Conservation (phyloP, 2,797 vertebrate genomes). For the Nyctalus aviator region DNA sequence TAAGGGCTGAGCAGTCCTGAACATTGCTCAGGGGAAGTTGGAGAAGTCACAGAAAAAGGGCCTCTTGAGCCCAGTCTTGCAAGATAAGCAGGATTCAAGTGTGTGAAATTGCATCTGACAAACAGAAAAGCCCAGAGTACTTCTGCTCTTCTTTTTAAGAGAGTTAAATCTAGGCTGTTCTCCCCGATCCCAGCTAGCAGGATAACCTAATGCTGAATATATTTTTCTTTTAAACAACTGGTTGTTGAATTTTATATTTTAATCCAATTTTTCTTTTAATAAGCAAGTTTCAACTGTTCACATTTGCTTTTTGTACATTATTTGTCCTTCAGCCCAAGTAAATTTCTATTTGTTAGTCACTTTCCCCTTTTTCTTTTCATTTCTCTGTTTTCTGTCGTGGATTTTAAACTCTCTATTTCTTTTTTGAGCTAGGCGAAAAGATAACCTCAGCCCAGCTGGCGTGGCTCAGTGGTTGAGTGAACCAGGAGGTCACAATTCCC, state of each 20-base stretch:
- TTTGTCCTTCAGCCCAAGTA: not conserved
- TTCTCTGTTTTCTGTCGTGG: not conserved
- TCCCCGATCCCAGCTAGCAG: not conserved
- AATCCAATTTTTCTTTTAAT: not conserved
- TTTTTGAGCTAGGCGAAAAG: slow-evolving; percentile 31
- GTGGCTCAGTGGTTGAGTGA: no score
- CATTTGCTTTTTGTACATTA: not conserved
- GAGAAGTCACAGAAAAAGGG: not conserved
- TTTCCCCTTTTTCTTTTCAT: slow-evolving; percentile 28
- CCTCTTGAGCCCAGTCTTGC: not conserved
- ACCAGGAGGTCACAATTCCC: no score
- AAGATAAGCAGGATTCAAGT: not conserved
- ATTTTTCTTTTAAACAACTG: slow-evolving; percentile 46
- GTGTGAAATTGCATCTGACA: not conserved
- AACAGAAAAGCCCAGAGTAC: not conserved
- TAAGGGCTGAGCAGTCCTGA: not conserved
- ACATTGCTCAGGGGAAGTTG: not conserved
- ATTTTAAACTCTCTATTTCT: slow-evolving; percentile 11
- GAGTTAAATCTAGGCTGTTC: slow-evolving; percentile 8
- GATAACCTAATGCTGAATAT: not conserved
- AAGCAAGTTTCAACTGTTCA: not conserved
- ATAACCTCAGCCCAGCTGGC: not conserved
- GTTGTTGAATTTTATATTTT: slow-evolving; percentile 51
- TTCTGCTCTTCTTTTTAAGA: not conserved
- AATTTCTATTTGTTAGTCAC: not conserved